Conservation (phyloP, 2,797 vertebrate genomes). For the Eutrigla gurnardus region DNA sequence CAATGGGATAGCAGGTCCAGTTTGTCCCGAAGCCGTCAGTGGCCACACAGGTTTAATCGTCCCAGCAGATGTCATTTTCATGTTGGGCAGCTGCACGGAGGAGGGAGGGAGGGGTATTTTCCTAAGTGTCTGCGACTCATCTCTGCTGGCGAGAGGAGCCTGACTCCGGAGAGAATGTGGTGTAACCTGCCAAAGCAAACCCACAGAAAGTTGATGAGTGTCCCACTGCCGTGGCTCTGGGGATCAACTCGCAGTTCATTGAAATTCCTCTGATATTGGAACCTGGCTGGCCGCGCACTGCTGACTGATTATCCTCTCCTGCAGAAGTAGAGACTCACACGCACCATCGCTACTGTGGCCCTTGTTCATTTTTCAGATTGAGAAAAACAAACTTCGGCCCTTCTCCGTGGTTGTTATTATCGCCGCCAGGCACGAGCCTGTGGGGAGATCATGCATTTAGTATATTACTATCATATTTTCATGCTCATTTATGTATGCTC, state of each 20-base stretch:
- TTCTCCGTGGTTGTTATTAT: neutral
- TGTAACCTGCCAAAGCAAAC: conserved; percentile 71
- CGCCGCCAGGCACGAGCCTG: too few relatives aligned
- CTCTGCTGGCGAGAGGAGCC: conserved; percentile 45
- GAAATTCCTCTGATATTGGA: conserved; percentile 72
- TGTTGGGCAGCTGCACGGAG: conserved; percentile 56
- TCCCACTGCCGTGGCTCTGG: conserved; percentile 52
- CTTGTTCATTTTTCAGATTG: conserved; percentile 24
- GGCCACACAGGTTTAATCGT: conserved; percentile 64
- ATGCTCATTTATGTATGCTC: too few relatives aligned
- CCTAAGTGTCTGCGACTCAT: conserved; percentile 68
- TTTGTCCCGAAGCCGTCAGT: conserved; percentile 39
- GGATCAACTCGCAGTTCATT: conserved; percentile 67
- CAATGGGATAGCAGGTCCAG: conserved; percentile 6
- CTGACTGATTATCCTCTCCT: conserved; percentile 35
- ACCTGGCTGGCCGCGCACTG: conserved; percentile 29
- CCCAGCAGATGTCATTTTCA: conserved; percentile 66
- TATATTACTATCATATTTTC: too few relatives aligned
- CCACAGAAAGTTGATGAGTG: conserved; percentile 67
- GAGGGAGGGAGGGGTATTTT: conserved; percentile 52
- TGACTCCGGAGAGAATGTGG: conserved; percentile 59
- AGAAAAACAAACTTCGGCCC: conserved; percentile 10
- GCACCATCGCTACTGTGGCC: neutral
- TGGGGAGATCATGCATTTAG: neutral
- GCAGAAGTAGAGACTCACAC: conserved; percentile 3